A percentile compares a stretch with the other conserved stretches of the same genome.
Evolutionary conservation across 2,797 vertebrate species (phyloP).

Genomic region (Clarias pachynema): DNA sequence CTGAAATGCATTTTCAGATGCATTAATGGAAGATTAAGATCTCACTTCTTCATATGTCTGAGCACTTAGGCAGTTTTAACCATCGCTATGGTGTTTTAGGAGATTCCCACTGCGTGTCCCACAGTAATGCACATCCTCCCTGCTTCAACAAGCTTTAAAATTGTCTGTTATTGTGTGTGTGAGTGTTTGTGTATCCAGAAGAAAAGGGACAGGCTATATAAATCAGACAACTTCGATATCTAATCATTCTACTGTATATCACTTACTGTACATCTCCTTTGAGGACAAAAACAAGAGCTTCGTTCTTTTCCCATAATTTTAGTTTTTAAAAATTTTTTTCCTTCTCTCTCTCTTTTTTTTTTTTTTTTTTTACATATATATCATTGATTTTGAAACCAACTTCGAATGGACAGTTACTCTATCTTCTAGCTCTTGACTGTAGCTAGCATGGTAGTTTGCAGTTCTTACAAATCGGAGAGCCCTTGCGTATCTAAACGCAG

Average conservation of each 20-base stretch:
- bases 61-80: conserved; percentile 25
- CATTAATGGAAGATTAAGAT: conserved; percentile 39
- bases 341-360: neutral
- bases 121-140: conserved; percentile 37
- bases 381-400: conserved; percentile 18
- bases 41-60: conserved; percentile 15
- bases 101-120: conserved; percentile 16
- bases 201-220: neutral
- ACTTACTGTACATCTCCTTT: neutral
- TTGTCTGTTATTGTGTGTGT: conserved; percentile 12
- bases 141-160: conserved; percentile 10
- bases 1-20: conserved; percentile 30
- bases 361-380: neutral
- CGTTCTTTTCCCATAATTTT: neutral
- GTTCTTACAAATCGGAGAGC: conserved; percentile 59
- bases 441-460: conserved; percentile 78
- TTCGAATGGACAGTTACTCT: conserved; percentile 34
- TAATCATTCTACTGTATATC: neutral
- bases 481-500: conserved; percentile 59
- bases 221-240: conserved; percentile 7
- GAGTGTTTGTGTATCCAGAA: neutral
- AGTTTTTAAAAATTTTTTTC: neutral
- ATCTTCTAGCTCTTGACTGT: conserved; percentile 58
- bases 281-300: conserved; percentile 20
- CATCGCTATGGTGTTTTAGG: conserved; percentile 20